Evolutionary conservation across 2,888 invertebrate genomes (phyloP), one percentile per base, ranked within the genome.

Genomic region (Epinotia brunnichana): DNA sequence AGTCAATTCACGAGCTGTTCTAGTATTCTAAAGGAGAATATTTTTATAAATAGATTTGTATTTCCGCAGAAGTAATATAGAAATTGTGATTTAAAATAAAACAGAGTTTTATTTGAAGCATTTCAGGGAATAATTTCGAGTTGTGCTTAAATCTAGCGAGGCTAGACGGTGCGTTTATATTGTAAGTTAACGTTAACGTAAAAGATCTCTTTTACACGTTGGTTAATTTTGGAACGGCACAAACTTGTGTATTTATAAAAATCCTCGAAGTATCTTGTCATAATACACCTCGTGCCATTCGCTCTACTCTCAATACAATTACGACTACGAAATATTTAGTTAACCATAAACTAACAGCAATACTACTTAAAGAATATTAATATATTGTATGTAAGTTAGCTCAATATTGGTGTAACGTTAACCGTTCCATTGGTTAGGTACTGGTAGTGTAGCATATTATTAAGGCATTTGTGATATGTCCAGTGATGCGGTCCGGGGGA

Each of bases 31-130:
- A 83, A 84, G 77, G 80, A 84, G 76, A 84, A 87, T 90, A 90
- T 91, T 91, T 91, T 91, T 92, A 87, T 88, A 88, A 83, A 82
- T 85, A 87, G 77, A 80, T 83, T 83, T 91, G 89, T 91, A 92
- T 87, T 87, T 83, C 86, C 80, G 85, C 85, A 83, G 82, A 87
- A 88, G 88, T 88, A 89, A 90, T 89, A 74, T 74, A 74, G 69
- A 74, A 86, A 87, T 90, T 91, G 92, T 92, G 91, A 92, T 92
- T 83, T 87, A 79, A 83, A 90, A 91, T 92, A 91, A 92, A 92
- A 92, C 92, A 90, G 90, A 93, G 92, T 93, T 93, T 93, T 92
- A 92, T 92, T 92, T 92, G 86, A 86, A 88, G 88, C 89, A 88
- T 91, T 91, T 92, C 89, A 90, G 89, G 90, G 87, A 89, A 86